Evolutionary conservation across 2,113 vertebrate species (phyloP).

Genomic region (Chunga burmeisteri): DNA sequence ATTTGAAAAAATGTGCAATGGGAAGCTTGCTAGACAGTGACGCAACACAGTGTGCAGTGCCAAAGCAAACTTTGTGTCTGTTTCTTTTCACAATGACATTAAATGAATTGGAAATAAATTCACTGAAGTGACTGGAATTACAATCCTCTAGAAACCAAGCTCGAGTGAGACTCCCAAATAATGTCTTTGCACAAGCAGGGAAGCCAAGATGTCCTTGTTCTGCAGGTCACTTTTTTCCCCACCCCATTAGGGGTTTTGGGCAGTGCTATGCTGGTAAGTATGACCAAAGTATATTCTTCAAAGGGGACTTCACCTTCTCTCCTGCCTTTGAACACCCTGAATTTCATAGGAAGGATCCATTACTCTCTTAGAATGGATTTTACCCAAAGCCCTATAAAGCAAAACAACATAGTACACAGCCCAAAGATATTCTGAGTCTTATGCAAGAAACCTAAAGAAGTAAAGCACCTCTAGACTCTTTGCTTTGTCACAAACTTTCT

Average conservation of each 20-base stretch:
- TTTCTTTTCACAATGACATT: conserved; percentile 47
- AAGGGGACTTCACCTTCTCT: background rate
- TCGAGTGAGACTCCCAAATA: background rate
- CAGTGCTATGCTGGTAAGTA: background rate
- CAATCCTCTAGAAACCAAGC: background rate
- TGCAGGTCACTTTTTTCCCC: background rate
- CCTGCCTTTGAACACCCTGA: background rate
- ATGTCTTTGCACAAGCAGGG: background rate
- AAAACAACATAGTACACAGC: background rate
- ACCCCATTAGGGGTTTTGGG: background rate
- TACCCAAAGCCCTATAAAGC: background rate
- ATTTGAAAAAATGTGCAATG: conserved; percentile 11
- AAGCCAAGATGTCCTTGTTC: background rate
- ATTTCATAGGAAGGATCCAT: background rate
- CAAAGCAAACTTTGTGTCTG: conserved; percentile 58
- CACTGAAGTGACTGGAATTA: conserved; percentile 18
- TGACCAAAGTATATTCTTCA: background rate
- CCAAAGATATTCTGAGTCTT: background rate
- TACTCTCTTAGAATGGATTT: background rate
- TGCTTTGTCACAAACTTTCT: background rate
- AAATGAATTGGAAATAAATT: conserved; percentile 39
- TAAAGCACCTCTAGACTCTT: background rate
- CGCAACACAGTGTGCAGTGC: background rate
- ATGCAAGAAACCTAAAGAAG: background rate
- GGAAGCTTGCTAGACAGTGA: conserved; percentile 62